phyloP scores from a whole-genome alignment of 1,140 invertebrate species.

The Drosophila nikananu region DNA sequence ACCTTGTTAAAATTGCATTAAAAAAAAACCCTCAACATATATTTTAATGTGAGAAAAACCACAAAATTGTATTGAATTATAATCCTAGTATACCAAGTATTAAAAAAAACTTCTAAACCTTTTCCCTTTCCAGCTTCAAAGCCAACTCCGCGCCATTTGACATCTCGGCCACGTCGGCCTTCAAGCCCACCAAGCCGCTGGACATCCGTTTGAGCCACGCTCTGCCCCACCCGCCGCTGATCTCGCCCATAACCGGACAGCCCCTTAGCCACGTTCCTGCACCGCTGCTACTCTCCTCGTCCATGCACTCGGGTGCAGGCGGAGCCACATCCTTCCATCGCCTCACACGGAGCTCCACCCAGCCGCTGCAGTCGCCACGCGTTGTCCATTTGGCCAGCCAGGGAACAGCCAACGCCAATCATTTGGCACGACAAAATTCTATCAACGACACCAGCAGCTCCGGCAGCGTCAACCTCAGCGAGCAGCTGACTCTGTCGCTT shows the following conservation, averaged over 20 bases:
- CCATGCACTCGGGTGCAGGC: slow-evolving; percentile 50
- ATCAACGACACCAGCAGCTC: slow-evolving; percentile 50
- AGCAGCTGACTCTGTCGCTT: slow-evolving; percentile 65
- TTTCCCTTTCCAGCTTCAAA: slow-evolving; percentile 72
- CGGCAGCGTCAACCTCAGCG: slow-evolving; percentile 59
- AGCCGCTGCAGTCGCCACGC: slow-evolving; percentile 70
- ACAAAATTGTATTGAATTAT: too few relatives aligned
- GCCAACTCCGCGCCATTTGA: slow-evolving; percentile 76
- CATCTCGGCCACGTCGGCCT: slow-evolving; percentile 75
- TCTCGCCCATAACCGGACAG: slow-evolving; percentile 71
- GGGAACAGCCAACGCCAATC: slow-evolving; percentile 24
- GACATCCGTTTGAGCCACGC: slow-evolving; percentile 58
- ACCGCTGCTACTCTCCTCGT: slow-evolving; percentile 65
- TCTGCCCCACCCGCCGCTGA: slow-evolving; percentile 48
- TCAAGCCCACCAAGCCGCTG: slow-evolving; percentile 77
- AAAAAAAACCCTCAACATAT: neutral
- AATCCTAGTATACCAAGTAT: neutral
- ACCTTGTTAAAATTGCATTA: neutral
- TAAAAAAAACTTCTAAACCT: neutral
- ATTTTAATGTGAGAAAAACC: neutral
- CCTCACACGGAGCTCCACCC: slow-evolving; percentile 67
- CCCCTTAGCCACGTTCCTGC: slow-evolving; percentile 70
- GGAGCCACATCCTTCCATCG: slow-evolving; percentile 46
- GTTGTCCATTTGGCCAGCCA: slow-evolving; percentile 56
- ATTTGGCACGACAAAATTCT: slow-evolving; percentile 53